These are phyloP conservation scores for Oxytorus armatus DNA, from an alignment of 2,888 invertebrate genomes.

Conservation along the genomic window DNA sequence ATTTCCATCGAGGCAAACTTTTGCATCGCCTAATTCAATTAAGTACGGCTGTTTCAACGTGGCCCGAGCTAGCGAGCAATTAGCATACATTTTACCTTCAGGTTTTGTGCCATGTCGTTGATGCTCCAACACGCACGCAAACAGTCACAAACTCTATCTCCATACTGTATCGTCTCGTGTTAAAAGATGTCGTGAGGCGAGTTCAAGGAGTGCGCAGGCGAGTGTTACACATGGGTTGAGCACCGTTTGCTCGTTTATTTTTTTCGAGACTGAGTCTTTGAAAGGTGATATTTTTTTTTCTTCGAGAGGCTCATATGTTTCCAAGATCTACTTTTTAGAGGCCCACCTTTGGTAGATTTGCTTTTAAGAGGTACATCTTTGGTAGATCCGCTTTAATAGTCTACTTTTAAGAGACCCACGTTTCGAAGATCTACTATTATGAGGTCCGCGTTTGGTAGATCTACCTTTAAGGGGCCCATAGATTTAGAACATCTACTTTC, in stretches of 20 bases:
- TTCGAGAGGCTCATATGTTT: neutral
- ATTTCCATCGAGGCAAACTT: slow-evolving; percentile 74
- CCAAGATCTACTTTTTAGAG: neutral
- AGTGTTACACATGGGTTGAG: no score
- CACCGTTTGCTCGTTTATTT: no score
- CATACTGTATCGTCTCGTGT: slow-evolving; percentile 12
- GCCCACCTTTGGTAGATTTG: neutral
- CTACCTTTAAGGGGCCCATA: neutral
- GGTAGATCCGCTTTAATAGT: neutral
- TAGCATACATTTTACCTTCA: slow-evolving; percentile 74
- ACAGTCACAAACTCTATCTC: slow-evolving; percentile 32
- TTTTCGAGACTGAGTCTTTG: no score
- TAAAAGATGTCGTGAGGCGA: neutral
- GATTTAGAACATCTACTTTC: neutral
- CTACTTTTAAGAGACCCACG: neutral
- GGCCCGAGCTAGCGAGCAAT: slow-evolving; percentile 70
- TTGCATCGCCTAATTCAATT: slow-evolving; percentile 77
- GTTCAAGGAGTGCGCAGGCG: no score
- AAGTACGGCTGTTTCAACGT: slow-evolving; percentile 72
- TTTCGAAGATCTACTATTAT: neutral
- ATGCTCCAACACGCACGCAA: slow-evolving; percentile 1
- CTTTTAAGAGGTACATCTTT: neutral
- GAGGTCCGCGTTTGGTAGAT: neutral
- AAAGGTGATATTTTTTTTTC: no score
- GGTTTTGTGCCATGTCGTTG: slow-evolving; percentile 58